Base-by-base conservation (phyloP, 2,888 invertebrate species). In the Drosophila merina region DNA sequence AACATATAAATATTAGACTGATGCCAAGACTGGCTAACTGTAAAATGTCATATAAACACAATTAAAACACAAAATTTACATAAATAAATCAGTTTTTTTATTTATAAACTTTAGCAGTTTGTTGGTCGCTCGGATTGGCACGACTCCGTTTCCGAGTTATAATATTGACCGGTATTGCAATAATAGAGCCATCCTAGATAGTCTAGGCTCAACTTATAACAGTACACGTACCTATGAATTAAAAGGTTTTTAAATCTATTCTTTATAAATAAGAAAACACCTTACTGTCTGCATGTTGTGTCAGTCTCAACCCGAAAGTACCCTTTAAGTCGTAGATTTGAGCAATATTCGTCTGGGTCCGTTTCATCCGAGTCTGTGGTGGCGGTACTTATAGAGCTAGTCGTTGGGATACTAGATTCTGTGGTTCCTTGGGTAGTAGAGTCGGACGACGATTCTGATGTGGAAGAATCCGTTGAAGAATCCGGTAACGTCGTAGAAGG, bases 221-320 rank as follows among this genome's bases (percentile, higher is more conserved):
- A 82, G 12, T 67, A 64, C 0, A 82, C 63, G 57, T 79, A 79
- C 30, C 82, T 88, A 14, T 1, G 55, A 48, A 20, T n/a, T 3
- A 36, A n/a, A 5, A 0, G 12, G 8, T 8, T 0, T 0, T 33
- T 14, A 26, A 30, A 20, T 3, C 2, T n/a, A 20, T 20, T 8
- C 4, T 25, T 28, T n/a, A 6, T 2, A 0, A 12, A 12, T 7
- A n/a, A 26, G 9, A 8, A 9, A 1, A 2, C 25, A 51, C 56
- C 85, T 72, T 58, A 81, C 84, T 71, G 57, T 52, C 69, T 76
- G 66, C 84, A 88, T 1, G 86, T 85, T 25, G 67, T n/a, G 57
- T 84, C 83, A 40, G 48, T 72, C 14, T 66, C 68, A 25, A 81
- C 44, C 12, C 73, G 59, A 12, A 69, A 87, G n/a, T 71, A 54